Conservation (phyloP, 2,797 vertebrate genomes). For the Toxotes lorentzi region DNA sequence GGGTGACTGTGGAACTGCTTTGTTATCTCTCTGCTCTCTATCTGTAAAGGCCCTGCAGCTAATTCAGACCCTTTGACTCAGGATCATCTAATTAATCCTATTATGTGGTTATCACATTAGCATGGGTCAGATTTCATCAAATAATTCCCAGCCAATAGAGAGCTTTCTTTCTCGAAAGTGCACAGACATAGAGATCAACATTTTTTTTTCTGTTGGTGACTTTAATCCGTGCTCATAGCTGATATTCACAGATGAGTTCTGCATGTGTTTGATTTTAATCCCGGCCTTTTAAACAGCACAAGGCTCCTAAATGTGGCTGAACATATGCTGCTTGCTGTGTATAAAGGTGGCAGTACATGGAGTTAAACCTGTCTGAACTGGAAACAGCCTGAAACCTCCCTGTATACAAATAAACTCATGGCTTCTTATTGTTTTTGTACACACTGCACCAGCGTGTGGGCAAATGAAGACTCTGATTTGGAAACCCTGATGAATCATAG, state of each 20-base stretch:
- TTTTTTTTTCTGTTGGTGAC: conserved; percentile 13
- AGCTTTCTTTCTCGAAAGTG: conserved; percentile 32
- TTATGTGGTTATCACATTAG: conserved; percentile 75
- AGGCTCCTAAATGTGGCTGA: neutral
- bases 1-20: conserved; percentile 40
- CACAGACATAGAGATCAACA: conserved; percentile 6
- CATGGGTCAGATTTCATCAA: conserved; percentile 76
- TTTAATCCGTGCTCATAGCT: conserved; percentile 26
- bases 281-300: neutral
- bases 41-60: conserved; percentile 63
- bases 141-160: conserved; percentile 50
- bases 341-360: conserved; percentile 34
- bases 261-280: conserved; percentile 26
- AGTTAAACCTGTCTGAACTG: conserved; percentile 15
- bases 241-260: conserved; percentile 25
- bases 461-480: neutral
- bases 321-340: conserved; percentile 3
- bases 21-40: conserved; percentile 72
- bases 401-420: conserved; percentile 8
- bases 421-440: conserved; percentile 11
- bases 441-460: neutral
- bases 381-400: conserved; percentile 1
- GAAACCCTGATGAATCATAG: neutral
- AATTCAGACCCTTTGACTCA: conserved; percentile 76
- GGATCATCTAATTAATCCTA: conserved; percentile 80